phyloP scores from a whole-genome alignment of 1,140 invertebrate species.

The Eriosoma lanigerum region DNA sequence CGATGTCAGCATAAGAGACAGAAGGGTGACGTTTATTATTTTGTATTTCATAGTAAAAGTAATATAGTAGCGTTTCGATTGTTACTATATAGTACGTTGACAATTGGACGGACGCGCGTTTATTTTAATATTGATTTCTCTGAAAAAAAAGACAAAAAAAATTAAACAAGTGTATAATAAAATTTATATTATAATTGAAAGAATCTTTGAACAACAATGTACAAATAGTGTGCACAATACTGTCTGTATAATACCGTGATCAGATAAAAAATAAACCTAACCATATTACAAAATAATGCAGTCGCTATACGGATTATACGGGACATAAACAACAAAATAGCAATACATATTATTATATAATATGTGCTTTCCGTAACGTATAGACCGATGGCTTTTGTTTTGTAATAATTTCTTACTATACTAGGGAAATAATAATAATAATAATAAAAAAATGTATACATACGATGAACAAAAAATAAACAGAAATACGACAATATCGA shows the following conservation, averaged over 20 bases:
- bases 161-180: not conserved
- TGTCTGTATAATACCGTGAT: not conserved
- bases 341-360: too few species aligned
- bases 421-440: slow-evolving; percentile 26
- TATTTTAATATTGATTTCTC: slow-evolving; percentile 32
- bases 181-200: not conserved
- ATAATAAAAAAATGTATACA: not conserved
- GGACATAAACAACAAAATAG: too few species aligned
- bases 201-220: too few species aligned
- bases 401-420: not conserved
- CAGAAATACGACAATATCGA: slow-evolving; percentile 9
- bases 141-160: not conserved
- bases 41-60: slow-evolving; percentile 22
- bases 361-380: too few species aligned
- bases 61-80: not conserved
- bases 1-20: slow-evolving; percentile 26
- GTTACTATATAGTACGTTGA: not conserved
- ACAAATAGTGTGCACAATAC: not conserved
- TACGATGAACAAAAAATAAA: slow-evolving; percentile 1
- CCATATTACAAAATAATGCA: too few species aligned
- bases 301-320: too few species aligned
- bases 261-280: not conserved
- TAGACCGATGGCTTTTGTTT: not conserved
- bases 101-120: not conserved
- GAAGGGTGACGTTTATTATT: slow-evolving; percentile 46